These are phyloP conservation scores for Centropus bengalensis DNA, from an alignment of 2,113 vertebrate genomes.

Conservation along the genomic window DNA sequence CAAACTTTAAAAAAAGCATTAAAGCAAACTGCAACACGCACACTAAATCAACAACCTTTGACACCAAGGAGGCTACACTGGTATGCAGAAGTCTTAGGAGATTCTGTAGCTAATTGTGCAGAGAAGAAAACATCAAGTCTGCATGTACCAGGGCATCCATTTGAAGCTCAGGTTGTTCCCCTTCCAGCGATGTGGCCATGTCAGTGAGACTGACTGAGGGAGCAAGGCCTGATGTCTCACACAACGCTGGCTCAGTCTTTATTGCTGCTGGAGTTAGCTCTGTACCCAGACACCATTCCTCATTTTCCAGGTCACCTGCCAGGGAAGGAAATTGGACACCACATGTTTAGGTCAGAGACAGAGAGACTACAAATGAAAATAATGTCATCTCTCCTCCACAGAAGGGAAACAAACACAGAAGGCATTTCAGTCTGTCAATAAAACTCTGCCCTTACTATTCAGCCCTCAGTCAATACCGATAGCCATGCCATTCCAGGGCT, in stretches of 20 bases:
- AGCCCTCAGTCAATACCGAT: constrained; percentile 11
- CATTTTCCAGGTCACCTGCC: constrained; percentile 84
- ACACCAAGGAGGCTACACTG: neutral
- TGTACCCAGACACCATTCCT: constrained; percentile 89
- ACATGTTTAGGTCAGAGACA: constrained; percentile 39
- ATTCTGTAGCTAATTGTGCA: neutral
- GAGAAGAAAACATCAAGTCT: neutral
- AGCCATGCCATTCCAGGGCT: neutral
- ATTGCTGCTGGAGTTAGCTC: constrained; percentile 78
- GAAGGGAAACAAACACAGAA: constrained; percentile 42
- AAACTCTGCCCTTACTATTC: constrained; percentile 24
- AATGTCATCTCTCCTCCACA: neutral
- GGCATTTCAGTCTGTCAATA: constrained; percentile 49
- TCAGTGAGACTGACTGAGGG: constrained; percentile 85
- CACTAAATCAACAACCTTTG: neutral
- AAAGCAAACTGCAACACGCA: neutral
- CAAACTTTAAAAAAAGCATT: neutral
- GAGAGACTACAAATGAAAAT: neutral
- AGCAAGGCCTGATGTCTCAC: constrained; percentile 83
- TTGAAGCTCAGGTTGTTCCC: constrained; percentile 59
- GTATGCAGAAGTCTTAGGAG: neutral
- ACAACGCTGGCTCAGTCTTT: constrained; percentile 85
- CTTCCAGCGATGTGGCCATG: constrained; percentile 57
- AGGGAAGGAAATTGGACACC: constrained; percentile 30
- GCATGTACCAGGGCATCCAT: constrained; percentile 51